Evolutionary conservation across 2,797 vertebrate genomes (phyloP).

Genomic region (Clarias fuscus): DNA sequence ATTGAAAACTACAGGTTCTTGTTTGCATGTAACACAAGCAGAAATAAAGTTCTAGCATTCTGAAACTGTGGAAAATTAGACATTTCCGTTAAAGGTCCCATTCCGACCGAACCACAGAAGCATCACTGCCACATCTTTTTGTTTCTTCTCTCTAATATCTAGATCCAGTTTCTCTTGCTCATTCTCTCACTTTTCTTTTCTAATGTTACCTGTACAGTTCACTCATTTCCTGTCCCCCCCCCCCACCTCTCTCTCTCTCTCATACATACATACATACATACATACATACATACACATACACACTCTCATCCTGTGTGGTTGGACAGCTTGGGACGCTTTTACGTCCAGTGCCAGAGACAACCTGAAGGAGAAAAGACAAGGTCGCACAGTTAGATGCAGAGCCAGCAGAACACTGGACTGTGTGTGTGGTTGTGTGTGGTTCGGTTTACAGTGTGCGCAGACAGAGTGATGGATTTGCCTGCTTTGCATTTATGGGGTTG

Average conservation of each 20-base stretch:
- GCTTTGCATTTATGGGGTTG: conserved; percentile 29
- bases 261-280: too few species aligned
- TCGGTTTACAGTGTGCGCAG: conserved; percentile 18
- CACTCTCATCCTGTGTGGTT: conserved; percentile 2
- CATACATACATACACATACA: too few species aligned
- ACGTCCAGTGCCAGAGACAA: conserved; percentile 39
- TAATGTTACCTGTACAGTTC: not conserved
- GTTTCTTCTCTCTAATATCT: not conserved
- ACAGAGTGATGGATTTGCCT: conserved; percentile 29
- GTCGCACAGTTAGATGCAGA: conserved; percentile 40
- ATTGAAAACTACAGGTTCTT: not conserved
- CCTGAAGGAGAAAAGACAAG: conserved; percentile 35
- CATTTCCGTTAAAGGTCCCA: not conserved
- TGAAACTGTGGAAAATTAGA: conserved; percentile 6
- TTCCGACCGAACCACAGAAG: not conserved
- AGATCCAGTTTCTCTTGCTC: not conserved
- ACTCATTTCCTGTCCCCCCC: too few species aligned
- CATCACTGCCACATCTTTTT: not conserved
- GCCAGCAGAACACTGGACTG: conserved; percentile 31
- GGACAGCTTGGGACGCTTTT: conserved; percentile 27
- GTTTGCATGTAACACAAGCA: not conserved
- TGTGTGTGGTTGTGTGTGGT: conserved; percentile 28
- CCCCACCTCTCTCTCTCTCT: not conserved
- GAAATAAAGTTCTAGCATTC: not conserved
- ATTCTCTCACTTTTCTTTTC: not conserved